Evolutionary conservation across 2,113 vertebrate genomes (phyloP), one percentile per base, ranked within the genome.

Genomic region (Rallus limicola): DNA sequence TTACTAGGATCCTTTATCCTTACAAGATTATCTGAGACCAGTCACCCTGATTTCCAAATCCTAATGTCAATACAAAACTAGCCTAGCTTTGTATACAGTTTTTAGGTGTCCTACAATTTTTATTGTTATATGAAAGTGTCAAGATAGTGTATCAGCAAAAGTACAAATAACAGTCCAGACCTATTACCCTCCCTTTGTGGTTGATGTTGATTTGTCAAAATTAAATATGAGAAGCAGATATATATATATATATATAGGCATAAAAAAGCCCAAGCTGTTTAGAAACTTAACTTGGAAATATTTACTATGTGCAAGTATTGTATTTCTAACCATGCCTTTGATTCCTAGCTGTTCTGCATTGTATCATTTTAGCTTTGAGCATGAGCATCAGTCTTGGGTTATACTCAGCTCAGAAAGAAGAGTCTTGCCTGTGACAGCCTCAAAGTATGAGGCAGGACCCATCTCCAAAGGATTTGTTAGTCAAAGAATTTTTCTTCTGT

Each of bases 361-460:
- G 8, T 25, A 20, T 34, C 81, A 17, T 52, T 78, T 82, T 40
- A 71, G 23, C 38, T 74, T 9, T 18, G 52, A 81, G 67, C 36
- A 63, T 1, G 10, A 62, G 44, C 81, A 91, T 6, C 23, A 40
- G 44, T 11, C 58, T 36, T 25, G 34, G 58, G 28, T 55, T 53
- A 34, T 0, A 0, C 29, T 59, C 58, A 34, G 33, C 71, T 72
- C 50, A 42, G 8, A 17, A 8, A 85, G 13, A 70, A 0, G 2
- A 38, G 40, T 46, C 55, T 3, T 86, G 36, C n/a, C 3, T 0
- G 16, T 24, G n/a, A 80, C 34, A 52, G 59, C 33, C 79, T 56
- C 18, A 14, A 36, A 26, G 6, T 6, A n/a, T 0, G 3, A 0
- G 0, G 59, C 17, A 88, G 67, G 52, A 63, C 28, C 13, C 38